Evolutionary conservation across 1,140 invertebrate genomes (phyloP), one percentile per base, ranked within the genome.

Genomic region (Drosophila pseudoobscura): DNA sequence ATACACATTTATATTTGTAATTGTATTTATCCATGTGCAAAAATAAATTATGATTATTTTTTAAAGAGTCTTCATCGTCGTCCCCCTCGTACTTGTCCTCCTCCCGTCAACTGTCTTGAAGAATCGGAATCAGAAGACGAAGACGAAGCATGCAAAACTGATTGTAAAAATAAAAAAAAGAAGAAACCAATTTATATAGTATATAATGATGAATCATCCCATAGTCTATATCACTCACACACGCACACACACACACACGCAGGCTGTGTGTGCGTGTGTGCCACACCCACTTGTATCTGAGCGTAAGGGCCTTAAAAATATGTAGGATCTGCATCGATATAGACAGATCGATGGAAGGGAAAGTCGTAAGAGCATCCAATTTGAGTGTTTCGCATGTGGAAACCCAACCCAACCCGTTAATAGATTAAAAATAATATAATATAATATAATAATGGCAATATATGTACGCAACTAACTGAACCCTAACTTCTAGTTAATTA

Each of bases 11-110:
- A 73, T 83, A 88, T 62, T 72, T 88, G 75, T 88, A 87, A 83
- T 87, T 88, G 71, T 88, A 87, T 88, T 87, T 87, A 87, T 88
- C 78, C 70, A 75, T 88, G 83, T 87, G 83, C 83, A 76, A 74
- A 76, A 83, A 85, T 87, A 87, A 87, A 87, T 88, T 88, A 79
- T 88, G 83, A 87, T 88, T 88, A 88, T 88, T 88, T 87, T 87
- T 87, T 69, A 78, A 65, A 54, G 13, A 44, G 26, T 51, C 53
- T 29, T 56, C 29, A 13, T 57, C 24, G 45, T 51, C 53, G 45
- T 51, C 53, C 54, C 31, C 35, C 44, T 2, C n/a, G 29, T 35
- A 39, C 15, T 53, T 35, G 20, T 53, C 51, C 13, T 22, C 31
- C 45, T 17, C 44, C 75, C 70, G 75, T 26, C 61, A 77, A 75